phyloP scores from a whole-genome alignment of 1,140 invertebrate species.

The Zeugodacus cucurbitae region DNA sequence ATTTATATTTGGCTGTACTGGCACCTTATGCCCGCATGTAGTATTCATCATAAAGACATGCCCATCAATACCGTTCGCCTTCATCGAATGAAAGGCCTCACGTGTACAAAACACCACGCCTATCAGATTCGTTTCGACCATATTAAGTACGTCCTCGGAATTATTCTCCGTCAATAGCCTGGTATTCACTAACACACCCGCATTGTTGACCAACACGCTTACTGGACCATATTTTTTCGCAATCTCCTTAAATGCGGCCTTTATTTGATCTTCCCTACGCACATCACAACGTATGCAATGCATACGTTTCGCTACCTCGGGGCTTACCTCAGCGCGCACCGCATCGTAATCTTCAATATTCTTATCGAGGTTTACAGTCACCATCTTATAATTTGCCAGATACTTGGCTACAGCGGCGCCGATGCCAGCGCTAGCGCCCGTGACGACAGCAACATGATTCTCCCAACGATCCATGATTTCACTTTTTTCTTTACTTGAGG shows the following conservation, averaged over 20 bases:
- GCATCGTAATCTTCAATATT: too few species aligned
- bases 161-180: slow-evolving; percentile 69
- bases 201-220: slow-evolving; percentile 81
- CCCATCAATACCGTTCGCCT: slow-evolving; percentile 68
- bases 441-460: slow-evolving; percentile 15
- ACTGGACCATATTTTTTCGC: slow-evolving; percentile 72
- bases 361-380: not conserved
- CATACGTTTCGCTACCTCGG: slow-evolving; percentile 51
- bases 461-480: not conserved
- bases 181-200: slow-evolving; percentile 68
- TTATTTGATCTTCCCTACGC: slow-evolving; percentile 73
- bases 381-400: not conserved
- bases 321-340: too few species aligned
- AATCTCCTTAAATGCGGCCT: slow-evolving; percentile 74
- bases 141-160: slow-evolving; percentile 66
- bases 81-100: slow-evolving; percentile 74
- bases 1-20: slow-evolving; percentile 43
- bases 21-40: slow-evolving; percentile 66
- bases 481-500: too few species aligned
- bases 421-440: slow-evolving; percentile 43
- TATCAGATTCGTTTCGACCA: slow-evolving; percentile 76
- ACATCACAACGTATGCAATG: slow-evolving; percentile 74
- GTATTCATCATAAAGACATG: slow-evolving; percentile 78
- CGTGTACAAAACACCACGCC: slow-evolving; percentile 73
- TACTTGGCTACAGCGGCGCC: not conserved